Evolutionary conservation across 2,113 vertebrate species (phyloP), one percentile per base, ranked within the genome.

Genomic region (Indicator indicator): DNA sequence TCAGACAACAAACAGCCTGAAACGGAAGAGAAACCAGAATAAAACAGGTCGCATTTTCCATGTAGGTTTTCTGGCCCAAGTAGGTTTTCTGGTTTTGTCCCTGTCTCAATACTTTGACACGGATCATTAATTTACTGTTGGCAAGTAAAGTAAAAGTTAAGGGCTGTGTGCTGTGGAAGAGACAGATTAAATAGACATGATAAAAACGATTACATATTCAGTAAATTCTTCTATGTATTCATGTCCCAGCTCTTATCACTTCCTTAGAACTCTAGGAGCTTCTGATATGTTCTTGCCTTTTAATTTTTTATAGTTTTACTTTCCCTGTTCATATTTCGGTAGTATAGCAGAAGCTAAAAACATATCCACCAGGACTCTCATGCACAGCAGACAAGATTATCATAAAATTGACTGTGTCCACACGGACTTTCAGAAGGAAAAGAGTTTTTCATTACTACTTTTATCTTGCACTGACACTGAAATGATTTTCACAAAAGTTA

Each of bases 321-420:
- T 77, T 74, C 33, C 55, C 32, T 58, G 58, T 24, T 93, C 83
- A 60, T 16, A 23, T 54, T 95, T 92, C 64, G 56, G 16, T 42
- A 91, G 91, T 74, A 83, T 95, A 90, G 16, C 28, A 88, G 67
- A 92, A 91, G 28, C 33, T 82, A 78, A 87, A 44, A 88, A 92
- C 56, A 69, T 36, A 68, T 36, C 74, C 68, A 91, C 33, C 19
- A 88, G 38, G 46, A 80, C 40, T 62, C 64, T 78, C 68, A 92
- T 8, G 92, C 60, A 75, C 5, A 5, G 27, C 48, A 55, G 79
- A 77, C 32, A 59, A 69, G 27, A 88, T 84, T 73, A 92, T 54
- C 81, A 24, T 71, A 84, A 75, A 88, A 87, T 60, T 73, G 30
- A 75, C 56, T 85, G 54, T 73, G 67, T 88, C 71, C 28, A 55